A percentile compares a stretch with the other conserved stretches of the same genome.
Conservation (phyloP, 2,888 invertebrate genomes). For the Megalurothrips usitatus region DNA sequence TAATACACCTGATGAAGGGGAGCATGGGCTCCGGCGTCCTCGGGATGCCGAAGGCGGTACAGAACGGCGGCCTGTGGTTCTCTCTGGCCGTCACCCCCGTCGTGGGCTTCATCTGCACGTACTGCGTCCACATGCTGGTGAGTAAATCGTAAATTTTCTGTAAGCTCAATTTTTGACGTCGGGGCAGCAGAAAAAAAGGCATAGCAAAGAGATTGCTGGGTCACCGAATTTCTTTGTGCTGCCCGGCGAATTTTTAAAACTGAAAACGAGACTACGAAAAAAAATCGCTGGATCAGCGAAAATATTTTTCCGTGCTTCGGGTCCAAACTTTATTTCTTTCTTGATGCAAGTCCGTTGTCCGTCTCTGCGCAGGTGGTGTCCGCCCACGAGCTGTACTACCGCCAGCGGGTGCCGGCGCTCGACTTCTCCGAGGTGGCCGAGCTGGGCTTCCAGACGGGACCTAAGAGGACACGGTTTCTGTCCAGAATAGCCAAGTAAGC, state of each 20-base stretch:
- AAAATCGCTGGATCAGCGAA: no score
- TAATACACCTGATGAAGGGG: conserved; percentile 59
- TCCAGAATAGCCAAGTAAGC: conserved; percentile 32
- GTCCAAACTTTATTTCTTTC: no score
- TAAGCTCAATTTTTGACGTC: no score
- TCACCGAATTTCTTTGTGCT: no score
- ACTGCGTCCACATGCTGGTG: conserved; percentile 92
- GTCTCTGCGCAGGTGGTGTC: conserved; percentile 50
- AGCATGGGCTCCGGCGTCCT: conserved; percentile 61
- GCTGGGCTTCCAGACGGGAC: conserved; percentile 70
- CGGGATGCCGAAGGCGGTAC: conserved; percentile 62
- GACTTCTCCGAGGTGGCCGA: conserved; percentile 78
- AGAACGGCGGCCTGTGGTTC: conserved; percentile 84
- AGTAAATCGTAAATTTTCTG: conserved; percentile 39
- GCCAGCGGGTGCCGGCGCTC: conserved; percentile 62
- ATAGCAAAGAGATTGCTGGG: no score
- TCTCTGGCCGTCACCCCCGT: conserved; percentile 79
- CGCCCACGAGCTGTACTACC: conserved; percentile 67
- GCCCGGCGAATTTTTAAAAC: no score
- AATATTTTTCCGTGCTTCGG: no score
- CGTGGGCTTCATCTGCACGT: conserved; percentile 86
- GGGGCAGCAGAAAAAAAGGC: no score
- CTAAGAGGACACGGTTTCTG: conserved; percentile 57
- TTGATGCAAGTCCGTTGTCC: no score
- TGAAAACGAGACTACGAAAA: no score